phyloP scores from a whole-genome alignment of 1,140 invertebrate genomes.

The Hesperophylax magnus region DNA sequence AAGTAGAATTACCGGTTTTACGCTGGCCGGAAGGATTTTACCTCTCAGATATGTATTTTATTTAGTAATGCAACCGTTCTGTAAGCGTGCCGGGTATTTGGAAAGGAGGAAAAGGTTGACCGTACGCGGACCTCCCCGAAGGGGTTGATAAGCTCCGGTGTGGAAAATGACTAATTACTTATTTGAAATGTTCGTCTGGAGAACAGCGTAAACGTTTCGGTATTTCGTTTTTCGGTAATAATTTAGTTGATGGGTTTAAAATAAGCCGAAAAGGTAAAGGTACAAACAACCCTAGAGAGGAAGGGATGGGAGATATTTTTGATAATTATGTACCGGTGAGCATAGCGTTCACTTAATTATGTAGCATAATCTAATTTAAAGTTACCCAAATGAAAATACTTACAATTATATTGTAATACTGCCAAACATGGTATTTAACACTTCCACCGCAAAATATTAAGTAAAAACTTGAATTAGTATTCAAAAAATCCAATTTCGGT shows the following conservation, averaged over 20 bases:
- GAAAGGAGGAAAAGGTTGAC: not conserved
- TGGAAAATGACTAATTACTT: conserved; percentile 39
- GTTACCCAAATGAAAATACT: too few relatives aligned
- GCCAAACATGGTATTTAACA: too few relatives aligned
- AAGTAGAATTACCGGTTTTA: not conserved
- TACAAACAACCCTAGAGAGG: too few relatives aligned
- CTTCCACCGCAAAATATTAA: too few relatives aligned
- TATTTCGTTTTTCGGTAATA: conserved; percentile 25
- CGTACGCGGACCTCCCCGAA: not conserved
- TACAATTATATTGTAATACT: too few relatives aligned
- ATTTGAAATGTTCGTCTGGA: conserved; percentile 33
- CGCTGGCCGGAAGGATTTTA: not conserved
- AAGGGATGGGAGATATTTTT: too few relatives aligned
- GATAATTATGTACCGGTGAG: too few relatives aligned
- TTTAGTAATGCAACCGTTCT: conserved; percentile 17
- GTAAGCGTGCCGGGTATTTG: not conserved
- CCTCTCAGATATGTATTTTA: not conserved
- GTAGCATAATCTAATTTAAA: too few relatives aligned
- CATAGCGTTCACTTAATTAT: too few relatives aligned
- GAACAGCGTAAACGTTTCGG: conserved; percentile 10
- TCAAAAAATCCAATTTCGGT: too few relatives aligned
- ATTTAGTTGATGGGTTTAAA: conserved; percentile 24
- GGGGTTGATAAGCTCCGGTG: conserved; percentile 1
- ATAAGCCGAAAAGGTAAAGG: not conserved
- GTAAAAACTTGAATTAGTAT: too few relatives aligned